Conservation (phyloP, 2,797 vertebrate genomes). For the Bufotes viridis region DNA sequence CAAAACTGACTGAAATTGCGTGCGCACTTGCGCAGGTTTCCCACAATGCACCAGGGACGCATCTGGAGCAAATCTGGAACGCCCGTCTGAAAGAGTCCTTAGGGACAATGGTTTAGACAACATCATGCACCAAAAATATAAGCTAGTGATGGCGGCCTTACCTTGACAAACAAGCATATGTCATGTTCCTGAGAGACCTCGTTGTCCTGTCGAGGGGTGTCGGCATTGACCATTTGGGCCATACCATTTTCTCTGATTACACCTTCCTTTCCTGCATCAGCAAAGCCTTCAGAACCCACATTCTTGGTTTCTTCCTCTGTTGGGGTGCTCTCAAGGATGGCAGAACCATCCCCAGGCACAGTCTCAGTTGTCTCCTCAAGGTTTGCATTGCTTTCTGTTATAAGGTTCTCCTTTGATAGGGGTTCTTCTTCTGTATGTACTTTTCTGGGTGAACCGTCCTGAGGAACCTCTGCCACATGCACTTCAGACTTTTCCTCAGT, state of each 20-base stretch:
- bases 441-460: neutral
- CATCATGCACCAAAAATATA: too few species aligned
- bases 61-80: too few species aligned
- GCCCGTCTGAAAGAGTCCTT: too few species aligned
- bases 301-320: neutral
- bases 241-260: slow-evolving; percentile 47
- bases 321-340: neutral
- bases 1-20: too few species aligned
- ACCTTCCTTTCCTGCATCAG: neutral
- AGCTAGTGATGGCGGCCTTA: slow-evolving; percentile 57
- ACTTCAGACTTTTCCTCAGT: neutral
- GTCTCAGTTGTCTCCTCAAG: neutral
- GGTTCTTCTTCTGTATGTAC: neutral
- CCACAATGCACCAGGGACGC: too few species aligned
- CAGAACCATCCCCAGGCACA: neutral
- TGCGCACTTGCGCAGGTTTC: too few species aligned
- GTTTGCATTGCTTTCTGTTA: neutral
- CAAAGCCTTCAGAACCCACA: neutral
- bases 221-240: neutral
- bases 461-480: neutral
- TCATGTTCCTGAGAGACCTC: slow-evolving; percentile 70
- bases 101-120: too few species aligned
- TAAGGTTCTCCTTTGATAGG: neutral
- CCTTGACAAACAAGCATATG: slow-evolving; percentile 81
- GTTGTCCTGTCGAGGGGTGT: slow-evolving; percentile 40